Evolutionary conservation across 1,140 invertebrate species (phyloP), one percentile per base, ranked within the genome.

Genomic region (Pantala flavescens): DNA sequence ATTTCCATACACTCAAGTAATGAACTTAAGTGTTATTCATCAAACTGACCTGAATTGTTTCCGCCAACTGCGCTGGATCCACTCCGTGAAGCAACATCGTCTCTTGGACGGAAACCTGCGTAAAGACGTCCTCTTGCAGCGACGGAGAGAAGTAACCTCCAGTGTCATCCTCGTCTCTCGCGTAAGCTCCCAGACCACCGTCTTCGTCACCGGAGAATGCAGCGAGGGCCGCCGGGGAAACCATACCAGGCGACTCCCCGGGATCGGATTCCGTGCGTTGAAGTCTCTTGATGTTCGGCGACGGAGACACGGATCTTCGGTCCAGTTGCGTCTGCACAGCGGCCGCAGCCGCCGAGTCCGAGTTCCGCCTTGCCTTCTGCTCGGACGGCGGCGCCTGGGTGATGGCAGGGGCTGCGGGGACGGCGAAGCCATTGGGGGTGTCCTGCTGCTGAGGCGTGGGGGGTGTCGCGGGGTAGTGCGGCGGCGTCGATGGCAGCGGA

Each of bases 81-180:
- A 87, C 86, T 5, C 84, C 83, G 78, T 91, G 89, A 24, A 91
- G 81, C 43, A 91, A 81, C 81, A 91, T 90, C 21, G 87, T 88
- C 76, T 91, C 90, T 24, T 88, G 84, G 73, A 85, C 83, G 5
- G 82, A 81, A 0, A 90, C 89, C 78, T 89, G 91, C 77, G 91
- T 86, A 77, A 89, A 93, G 0, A 93, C 91, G 79, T 93, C 91
- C 74, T 91, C 90, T 79, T 91, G 89, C 24, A 91, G 82, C 76
- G 87, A 88, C 0, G 90, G 89, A 76, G 89, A 90, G 77, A 91
- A 90, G 80, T 91, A 91, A 24, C 88, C 89, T 72, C 83, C 49
- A 3, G 71, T 42, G 71, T 42, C 85, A 72, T 90, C 89, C 73
- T 90, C 90, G 0, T 88, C 86, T 78, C 87, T 86, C 77, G 87